phyloP scores from a whole-genome alignment of 2,888 invertebrate species.

The Iphiclides podalirius region DNA sequence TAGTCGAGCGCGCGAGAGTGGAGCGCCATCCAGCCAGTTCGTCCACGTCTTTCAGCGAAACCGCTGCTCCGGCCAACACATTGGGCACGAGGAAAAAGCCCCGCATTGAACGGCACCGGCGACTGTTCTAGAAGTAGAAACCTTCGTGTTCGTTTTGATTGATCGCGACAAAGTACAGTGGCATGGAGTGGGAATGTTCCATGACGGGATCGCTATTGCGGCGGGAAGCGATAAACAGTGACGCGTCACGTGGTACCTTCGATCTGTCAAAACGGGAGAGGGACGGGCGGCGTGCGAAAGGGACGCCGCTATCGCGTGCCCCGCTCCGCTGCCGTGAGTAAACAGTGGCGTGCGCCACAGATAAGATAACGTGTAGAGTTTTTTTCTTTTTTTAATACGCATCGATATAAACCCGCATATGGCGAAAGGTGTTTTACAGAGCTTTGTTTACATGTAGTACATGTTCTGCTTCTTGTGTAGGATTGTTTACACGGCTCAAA shows the following conservation, averaged over 20 bases:
- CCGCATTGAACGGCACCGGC: constrained; percentile 20
- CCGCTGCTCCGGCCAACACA: constrained; percentile 54
- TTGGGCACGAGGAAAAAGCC: not conserved
- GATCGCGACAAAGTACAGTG: constrained; percentile 14
- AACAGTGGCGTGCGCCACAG: constrained; percentile 34
- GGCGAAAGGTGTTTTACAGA: constrained; percentile 14
- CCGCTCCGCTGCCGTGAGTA: constrained; percentile 50
- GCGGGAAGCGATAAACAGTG: constrained; percentile 37
- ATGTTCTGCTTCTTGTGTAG: too few relatives aligned
- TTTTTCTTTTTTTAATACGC: constrained; percentile 19
- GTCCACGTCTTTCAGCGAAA: constrained; percentile 76
- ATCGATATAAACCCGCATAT: constrained; percentile 12
- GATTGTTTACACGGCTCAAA: constrained; percentile 3
- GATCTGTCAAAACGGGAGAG: constrained; percentile 67
- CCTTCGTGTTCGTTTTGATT: constrained; percentile 18
- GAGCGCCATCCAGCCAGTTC: constrained; percentile 68
- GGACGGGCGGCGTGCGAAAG: constrained; percentile 47
- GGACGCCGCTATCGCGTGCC: constrained; percentile 41
- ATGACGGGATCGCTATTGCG: constrained; percentile 32
- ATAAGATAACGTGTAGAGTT: constrained; percentile 21
- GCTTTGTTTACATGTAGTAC: constrained; percentile 14
- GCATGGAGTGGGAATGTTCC: constrained; percentile 20
- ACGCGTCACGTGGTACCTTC: constrained; percentile 53
- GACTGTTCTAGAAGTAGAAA: constrained; percentile 24
- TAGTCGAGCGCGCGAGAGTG: constrained; percentile 72